Evolutionary conservation across 1,140 invertebrate genomes (phyloP).

Genomic region (Drosophila kohkoa): DNA sequence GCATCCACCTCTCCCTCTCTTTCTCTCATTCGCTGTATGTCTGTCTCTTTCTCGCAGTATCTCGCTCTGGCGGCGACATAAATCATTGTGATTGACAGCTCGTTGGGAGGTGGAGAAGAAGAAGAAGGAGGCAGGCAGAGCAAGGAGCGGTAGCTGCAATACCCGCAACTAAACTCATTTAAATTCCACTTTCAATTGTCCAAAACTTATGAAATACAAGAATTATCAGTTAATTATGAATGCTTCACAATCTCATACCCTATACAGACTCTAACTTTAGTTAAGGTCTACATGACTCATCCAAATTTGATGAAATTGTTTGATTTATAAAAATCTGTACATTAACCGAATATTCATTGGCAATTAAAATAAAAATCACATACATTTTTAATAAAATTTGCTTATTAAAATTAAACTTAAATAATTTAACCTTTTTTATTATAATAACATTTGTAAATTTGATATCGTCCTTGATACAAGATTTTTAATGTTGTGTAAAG

Average conservation of each 20-base stretch:
- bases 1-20: slow-evolving; percentile 19
- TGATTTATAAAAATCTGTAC: background rate
- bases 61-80: slow-evolving; percentile 72
- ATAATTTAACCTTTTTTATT: too few relatives aligned
- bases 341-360: too few relatives aligned
- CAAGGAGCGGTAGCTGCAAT: slow-evolving; percentile 42
- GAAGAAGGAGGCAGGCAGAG: slow-evolving; percentile 5
- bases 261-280: background rate
- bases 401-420: too few relatives aligned
- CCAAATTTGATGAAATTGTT: background rate
- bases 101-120: slow-evolving; percentile 36
- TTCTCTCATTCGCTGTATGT: slow-evolving; percentile 5
- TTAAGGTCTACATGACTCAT: background rate
- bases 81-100: slow-evolving; percentile 84
- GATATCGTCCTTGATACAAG: too few relatives aligned
- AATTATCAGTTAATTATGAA: slow-evolving; percentile 7
- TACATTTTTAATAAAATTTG: too few relatives aligned
- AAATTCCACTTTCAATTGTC: slow-evolving; percentile 81
- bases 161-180: slow-evolving; percentile 81
- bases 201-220: slow-evolving; percentile 61
- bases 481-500: too few relatives aligned
- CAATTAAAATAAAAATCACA: too few relatives aligned
- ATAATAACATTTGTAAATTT: too few relatives aligned
- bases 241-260: slow-evolving; percentile 10
- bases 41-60: background rate